These are phyloP conservation scores for Falco punctatus DNA, from an alignment of 2,113 vertebrate genomes.

Conservation along the genomic window DNA sequence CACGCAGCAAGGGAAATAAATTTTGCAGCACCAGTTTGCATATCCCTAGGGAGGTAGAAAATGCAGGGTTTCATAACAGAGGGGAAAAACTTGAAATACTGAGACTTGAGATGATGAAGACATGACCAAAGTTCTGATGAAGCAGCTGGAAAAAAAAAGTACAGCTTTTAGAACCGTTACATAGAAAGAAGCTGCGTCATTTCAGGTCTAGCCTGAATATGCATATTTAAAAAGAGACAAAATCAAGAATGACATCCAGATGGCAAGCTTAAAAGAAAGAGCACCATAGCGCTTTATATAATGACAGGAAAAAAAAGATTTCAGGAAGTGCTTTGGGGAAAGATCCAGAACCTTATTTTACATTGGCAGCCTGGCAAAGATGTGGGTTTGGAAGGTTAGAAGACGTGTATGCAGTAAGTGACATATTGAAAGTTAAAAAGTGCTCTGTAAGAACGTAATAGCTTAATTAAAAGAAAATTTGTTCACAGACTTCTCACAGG, in stretches of 20 bases:
- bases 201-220: slow-evolving; percentile 51
- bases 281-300: slow-evolving; percentile 33
- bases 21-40: background rate
- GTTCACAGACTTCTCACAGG: background rate
- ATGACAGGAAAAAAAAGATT: background rate
- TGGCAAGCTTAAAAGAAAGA: slow-evolving; percentile 53
- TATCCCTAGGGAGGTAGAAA: background rate
- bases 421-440: slow-evolving; percentile 53
- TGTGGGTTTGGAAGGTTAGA: slow-evolving; percentile 40
- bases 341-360: slow-evolving; percentile 28
- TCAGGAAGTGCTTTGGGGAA: slow-evolving; percentile 53
- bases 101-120: background rate
- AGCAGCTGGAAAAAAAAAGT: background rate
- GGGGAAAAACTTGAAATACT: background rate
- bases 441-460: background rate
- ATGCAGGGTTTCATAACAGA: background rate
- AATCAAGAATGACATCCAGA: slow-evolving; percentile 60
- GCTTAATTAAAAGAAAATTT: slow-evolving; percentile 3
- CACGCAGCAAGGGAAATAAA: background rate
- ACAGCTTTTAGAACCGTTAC: background rate
- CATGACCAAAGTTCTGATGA: background rate
- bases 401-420: background rate
- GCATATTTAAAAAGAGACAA: slow-evolving; percentile 37
- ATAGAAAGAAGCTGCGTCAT: slow-evolving; percentile 32
- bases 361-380: slow-evolving; percentile 47